Conservation (phyloP, 2,888 invertebrate species). For the Gibbula magus region DNA sequence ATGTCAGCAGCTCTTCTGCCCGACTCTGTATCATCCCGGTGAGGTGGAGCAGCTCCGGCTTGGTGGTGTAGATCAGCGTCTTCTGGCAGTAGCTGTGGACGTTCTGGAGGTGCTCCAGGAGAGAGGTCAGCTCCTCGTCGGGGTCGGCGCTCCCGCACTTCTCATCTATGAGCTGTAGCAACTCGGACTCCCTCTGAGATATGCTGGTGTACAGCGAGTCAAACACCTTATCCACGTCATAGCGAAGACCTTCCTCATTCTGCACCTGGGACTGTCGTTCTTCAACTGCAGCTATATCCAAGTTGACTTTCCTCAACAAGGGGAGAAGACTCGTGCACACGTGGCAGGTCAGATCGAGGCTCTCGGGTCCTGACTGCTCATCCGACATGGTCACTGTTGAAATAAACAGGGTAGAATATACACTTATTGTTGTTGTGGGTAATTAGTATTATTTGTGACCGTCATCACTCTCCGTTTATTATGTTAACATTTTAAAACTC, state of each 20-base stretch:
- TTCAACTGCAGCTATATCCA: neutral
- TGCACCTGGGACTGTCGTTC: neutral
- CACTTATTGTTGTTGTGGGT: too few relatives aligned
- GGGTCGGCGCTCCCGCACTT: neutral
- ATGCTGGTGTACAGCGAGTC: neutral
- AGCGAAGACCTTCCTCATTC: neutral
- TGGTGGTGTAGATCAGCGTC: slow-evolving; percentile 8
- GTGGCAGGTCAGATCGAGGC: neutral
- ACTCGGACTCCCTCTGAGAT: neutral
- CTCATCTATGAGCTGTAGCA: neutral
- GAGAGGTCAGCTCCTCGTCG: neutral
- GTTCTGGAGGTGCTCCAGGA: neutral
- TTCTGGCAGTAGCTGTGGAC: neutral
- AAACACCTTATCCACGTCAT: slow-evolving; percentile 9
- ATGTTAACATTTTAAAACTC: too few relatives aligned
- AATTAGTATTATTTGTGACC: too few relatives aligned
- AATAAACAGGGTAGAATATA: too few relatives aligned
- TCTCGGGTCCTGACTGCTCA: neutral
- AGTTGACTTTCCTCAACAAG: neutral
- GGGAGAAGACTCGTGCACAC: slow-evolving; percentile 10
- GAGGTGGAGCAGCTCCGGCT: neutral
- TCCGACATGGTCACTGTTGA: too few relatives aligned
- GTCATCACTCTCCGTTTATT: too few relatives aligned
- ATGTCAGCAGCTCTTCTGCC: neutral
- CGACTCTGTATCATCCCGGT: neutral